These are phyloP conservation scores for Bujurquina vittata DNA, from an alignment of 2,113 vertebrate species.

Conservation along the genomic window DNA sequence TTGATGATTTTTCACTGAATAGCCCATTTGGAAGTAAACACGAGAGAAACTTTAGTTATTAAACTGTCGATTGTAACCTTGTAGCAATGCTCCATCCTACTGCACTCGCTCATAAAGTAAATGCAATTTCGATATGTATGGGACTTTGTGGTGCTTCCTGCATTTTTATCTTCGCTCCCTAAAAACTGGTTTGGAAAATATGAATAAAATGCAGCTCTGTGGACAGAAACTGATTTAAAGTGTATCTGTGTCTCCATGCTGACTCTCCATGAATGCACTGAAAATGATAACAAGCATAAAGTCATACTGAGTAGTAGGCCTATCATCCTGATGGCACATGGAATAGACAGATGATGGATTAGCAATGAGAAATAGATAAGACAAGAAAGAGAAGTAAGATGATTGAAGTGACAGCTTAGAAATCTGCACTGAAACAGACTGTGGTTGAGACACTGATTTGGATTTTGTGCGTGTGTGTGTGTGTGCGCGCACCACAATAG, in stretches of 20 bases:
- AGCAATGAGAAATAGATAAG: slow-evolving; percentile 1
- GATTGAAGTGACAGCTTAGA: slow-evolving; percentile 35
- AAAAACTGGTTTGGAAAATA: background rate
- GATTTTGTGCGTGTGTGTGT: background rate
- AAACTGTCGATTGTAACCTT: background rate
- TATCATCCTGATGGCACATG: slow-evolving; percentile 13
- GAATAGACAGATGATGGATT: slow-evolving; percentile 1
- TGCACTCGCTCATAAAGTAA: background rate
- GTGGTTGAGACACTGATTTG: background rate
- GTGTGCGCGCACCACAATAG: background rate
- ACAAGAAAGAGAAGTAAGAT: slow-evolving; percentile 2
- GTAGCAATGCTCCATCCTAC: background rate
- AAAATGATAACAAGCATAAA: slow-evolving; percentile 1
- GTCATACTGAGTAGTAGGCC: background rate
- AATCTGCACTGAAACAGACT: slow-evolving; percentile 26
- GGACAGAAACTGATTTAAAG: background rate
- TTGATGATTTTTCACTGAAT: background rate
- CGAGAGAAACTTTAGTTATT: background rate
- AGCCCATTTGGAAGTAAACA: background rate
- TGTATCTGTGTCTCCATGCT: background rate
- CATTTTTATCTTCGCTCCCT: background rate
- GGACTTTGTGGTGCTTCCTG: background rate
- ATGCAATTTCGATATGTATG: background rate
- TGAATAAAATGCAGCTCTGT: background rate
- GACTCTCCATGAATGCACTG: background rate